phyloP scores from a whole-genome alignment of 2,113 vertebrate genomes.

The Lepisosteus osseus region DNA sequence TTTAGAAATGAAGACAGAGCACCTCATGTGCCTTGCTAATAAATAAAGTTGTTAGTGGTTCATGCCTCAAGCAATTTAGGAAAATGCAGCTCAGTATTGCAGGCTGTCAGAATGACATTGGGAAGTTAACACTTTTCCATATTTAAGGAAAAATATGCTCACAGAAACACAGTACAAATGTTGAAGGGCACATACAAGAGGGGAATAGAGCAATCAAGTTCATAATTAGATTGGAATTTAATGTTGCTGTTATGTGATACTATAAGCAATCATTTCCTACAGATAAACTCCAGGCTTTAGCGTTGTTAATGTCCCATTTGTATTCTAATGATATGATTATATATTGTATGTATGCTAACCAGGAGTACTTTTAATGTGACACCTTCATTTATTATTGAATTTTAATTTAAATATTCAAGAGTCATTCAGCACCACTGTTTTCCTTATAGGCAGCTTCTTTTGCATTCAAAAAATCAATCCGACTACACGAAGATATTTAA shows the following conservation, averaged over 20 bases:
- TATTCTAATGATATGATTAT: slow-evolving; percentile 32
- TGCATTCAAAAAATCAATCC: no score
- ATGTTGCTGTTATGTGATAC: slow-evolving; percentile 16
- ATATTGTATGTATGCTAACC: slow-evolving; percentile 18
- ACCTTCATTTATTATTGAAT: slow-evolving; percentile 25
- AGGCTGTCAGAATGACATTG: slow-evolving; percentile 7
- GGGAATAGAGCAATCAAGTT: slow-evolving; percentile 16
- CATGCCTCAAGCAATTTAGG: slow-evolving; percentile 22
- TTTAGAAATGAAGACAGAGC: slow-evolving; percentile 28
- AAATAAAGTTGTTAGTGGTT: neutral
- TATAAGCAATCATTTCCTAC: slow-evolving; percentile 13
- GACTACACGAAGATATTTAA: no score
- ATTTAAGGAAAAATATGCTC: slow-evolving; percentile 20
- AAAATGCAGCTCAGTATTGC: slow-evolving; percentile 21
- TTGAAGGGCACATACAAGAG: slow-evolving; percentile 2
- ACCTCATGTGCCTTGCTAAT: neutral
- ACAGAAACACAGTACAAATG: slow-evolving; percentile 26
- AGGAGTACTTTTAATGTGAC: slow-evolving; percentile 22
- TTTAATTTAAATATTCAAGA: no score
- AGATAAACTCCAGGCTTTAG: neutral
- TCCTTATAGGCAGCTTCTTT: no score
- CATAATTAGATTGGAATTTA: slow-evolving; percentile 19
- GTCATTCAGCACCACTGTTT: no score
- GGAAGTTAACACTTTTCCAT: slow-evolving; percentile 7
- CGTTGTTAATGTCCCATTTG: slow-evolving; percentile 29